Conservation (phyloP, 2,797 vertebrate genomes). For the Anolis apletophallus region DNA sequence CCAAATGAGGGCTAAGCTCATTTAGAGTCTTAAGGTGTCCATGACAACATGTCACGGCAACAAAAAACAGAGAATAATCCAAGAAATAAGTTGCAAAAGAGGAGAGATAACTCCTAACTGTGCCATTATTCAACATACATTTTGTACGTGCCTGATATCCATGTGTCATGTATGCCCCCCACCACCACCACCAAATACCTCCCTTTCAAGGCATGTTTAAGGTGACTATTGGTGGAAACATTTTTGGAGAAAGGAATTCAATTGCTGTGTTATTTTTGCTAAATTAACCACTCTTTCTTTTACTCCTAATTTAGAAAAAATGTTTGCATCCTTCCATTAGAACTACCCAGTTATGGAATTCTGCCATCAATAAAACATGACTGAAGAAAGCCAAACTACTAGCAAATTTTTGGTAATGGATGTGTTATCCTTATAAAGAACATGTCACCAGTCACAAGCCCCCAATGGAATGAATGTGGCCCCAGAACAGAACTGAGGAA, state of each 20-base stretch:
- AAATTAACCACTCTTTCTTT: background rate
- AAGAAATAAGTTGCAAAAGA: slow-evolving; percentile 2
- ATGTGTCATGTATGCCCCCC: background rate
- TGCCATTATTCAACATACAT: background rate
- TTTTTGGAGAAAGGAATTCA: background rate
- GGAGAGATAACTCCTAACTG: background rate
- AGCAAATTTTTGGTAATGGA: too few relatives aligned
- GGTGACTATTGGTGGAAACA: background rate
- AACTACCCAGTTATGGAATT: background rate
- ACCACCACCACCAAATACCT: too few relatives aligned
- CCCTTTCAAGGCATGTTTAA: background rate
- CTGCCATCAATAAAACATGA: accelerated
- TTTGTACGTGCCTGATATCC: background rate
- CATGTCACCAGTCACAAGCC: background rate
- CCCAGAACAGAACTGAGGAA: background rate
- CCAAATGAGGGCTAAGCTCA: background rate
- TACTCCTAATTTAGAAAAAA: background rate
- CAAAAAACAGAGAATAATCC: background rate
- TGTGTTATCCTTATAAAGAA: too few relatives aligned
- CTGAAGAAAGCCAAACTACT: background rate
- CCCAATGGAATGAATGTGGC: background rate
- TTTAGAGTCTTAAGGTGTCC: background rate
- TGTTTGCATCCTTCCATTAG: background rate
- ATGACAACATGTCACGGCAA: background rate
- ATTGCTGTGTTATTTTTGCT: background rate